Evolutionary conservation across 2,113 vertebrate species (phyloP), one percentile per base, ranked within the genome.

Genomic region (Theristicus caerulescens): DNA sequence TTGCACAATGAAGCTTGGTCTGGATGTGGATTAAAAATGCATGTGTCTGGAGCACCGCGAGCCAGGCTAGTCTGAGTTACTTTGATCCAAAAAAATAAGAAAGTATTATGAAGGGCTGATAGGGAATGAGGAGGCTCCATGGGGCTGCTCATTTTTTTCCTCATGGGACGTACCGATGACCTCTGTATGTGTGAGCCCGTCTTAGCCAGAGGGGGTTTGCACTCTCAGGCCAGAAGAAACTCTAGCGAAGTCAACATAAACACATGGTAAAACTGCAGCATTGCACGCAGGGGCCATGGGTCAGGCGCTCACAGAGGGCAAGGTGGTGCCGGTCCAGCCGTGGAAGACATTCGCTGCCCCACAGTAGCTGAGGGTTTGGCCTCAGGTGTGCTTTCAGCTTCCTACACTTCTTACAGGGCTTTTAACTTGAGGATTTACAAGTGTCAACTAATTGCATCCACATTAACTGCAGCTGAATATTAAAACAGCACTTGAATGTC

Each of bases 1-100:
- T 98, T 98, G 94, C 96, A 95, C 94, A 86, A 98, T 18, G 82
- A 88, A 93, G 76, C 52, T 92, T 80, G 94, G 94, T 94, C 93
- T 91, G 92, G 66, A 87, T 94, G 83, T 4, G 11, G 97, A 97
- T 96, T 94, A 95, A 90, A 96, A 96, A 96, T 93, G 86, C 19
- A 1, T 96, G 91, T 55, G 93, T 94, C 65, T 97, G 97, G 93
- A 89, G 86, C 86, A 91, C 86, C 7, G 15, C 4, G 31, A 94
- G 92, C 65, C 65, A 82, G 86, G 61, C 83, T 92, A 81, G 91
- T 76, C 93, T 82, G 80, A 83, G 65, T 49, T 91, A 57, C 59
- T 94, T 44, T 27, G 58, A 52, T 86, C 47, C 27, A 82, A 73
- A 93, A 73, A 42, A 82, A 2, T 1, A 92, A n/a, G 44, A 26